These are phyloP conservation scores for Harpalus rubripes DNA, from an alignment of 2,888 invertebrate species.

Conservation along the genomic window DNA sequence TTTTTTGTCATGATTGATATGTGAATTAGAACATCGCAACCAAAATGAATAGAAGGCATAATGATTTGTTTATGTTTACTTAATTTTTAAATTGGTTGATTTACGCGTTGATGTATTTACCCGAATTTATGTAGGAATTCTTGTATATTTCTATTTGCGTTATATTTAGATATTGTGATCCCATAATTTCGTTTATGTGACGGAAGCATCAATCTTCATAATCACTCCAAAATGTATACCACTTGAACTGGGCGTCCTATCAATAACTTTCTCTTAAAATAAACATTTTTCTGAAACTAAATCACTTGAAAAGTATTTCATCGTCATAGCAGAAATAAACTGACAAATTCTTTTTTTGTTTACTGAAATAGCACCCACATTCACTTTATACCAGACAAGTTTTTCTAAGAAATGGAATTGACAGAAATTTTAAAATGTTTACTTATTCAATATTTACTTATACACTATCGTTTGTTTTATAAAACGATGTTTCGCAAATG, in stretches of 20 bases:
- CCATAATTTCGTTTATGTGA: constrained; percentile 24
- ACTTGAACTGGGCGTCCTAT: constrained; percentile 9
- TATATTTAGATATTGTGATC: constrained; percentile 20
- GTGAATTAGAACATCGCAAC: not conserved
- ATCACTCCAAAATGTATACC: constrained; percentile 30
- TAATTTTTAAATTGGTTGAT: not conserved
- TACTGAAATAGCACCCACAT: constrained; percentile 15
- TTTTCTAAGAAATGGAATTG: not conserved
- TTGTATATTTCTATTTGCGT: not conserved
- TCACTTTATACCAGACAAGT: not conserved
- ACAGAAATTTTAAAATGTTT: constrained; percentile 35
- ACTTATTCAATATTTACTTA: not conserved
- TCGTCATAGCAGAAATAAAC: constrained; percentile 19
- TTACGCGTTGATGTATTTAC: not conserved
- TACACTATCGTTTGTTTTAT: not conserved
- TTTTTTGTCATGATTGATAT: not conserved
- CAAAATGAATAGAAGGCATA: not conserved
- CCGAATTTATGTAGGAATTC: not conserved
- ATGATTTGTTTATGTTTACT: not conserved
- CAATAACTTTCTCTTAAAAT: constrained; percentile 44
- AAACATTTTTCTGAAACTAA: constrained; percentile 40
- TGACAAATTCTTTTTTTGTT: constrained; percentile 27
- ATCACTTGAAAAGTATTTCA: constrained; percentile 19
- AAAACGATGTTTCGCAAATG: not conserved
- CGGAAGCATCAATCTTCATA: constrained; percentile 41